Evolutionary conservation across 2,113 vertebrate genomes (phyloP).

Genomic region (Neomonachus schauinslandi): DNA sequence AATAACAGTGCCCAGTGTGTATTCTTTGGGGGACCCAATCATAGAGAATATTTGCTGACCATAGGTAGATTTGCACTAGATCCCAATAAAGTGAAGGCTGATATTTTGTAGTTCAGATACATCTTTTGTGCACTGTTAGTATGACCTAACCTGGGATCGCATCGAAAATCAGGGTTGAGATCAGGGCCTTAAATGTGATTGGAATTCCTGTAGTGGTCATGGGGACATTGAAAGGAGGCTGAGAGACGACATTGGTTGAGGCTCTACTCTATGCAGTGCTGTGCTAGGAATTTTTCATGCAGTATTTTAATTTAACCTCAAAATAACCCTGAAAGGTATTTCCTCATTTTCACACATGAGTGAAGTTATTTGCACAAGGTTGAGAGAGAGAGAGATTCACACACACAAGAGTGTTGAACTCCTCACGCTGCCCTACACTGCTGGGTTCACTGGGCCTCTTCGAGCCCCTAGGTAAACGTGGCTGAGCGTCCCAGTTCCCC

Average conservation of each 20-base stretch:
- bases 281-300: not conserved
- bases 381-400: not conserved
- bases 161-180: not conserved
- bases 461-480: not conserved
- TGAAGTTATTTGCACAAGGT: not conserved
- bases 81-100: not conserved
- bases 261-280: not conserved
- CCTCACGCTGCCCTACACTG: fast-evolving
- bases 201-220: not conserved
- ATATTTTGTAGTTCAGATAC: not conserved
- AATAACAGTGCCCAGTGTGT: not conserved
- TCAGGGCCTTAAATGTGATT: not conserved
- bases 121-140: not conserved
- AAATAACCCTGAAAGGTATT: not conserved
- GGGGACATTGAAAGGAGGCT: not conserved
- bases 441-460: not conserved
- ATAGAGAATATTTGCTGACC: not conserved
- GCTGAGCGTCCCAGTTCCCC: not conserved
- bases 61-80: not conserved
- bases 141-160: not conserved
- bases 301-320: not conserved
- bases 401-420: too few species aligned
- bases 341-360: not conserved
- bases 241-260: not conserved
- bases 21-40: not conserved